Evolutionary conservation across 2,888 invertebrate species (phyloP).

Genomic region (Hedya salicella): DNA sequence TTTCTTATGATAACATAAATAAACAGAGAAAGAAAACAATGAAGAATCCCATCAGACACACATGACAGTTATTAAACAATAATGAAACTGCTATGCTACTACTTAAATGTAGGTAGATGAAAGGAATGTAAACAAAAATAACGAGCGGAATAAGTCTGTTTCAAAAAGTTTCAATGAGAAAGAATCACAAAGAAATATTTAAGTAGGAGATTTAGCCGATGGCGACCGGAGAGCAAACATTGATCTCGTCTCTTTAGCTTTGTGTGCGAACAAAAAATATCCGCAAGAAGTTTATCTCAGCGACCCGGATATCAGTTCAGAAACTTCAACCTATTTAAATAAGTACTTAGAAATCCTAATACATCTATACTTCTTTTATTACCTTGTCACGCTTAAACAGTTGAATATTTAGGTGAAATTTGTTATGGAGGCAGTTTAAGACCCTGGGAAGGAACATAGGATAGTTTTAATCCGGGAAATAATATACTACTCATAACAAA

Average conservation of each 20-base stretch:
- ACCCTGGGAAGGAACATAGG: too few species aligned
- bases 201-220: not conserved
- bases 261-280: slow-evolving; percentile 12
- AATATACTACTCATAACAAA: too few species aligned
- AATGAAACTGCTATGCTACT: too few species aligned
- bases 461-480: too few species aligned
- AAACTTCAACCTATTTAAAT: not conserved
- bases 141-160: not conserved
- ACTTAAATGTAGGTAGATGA: too few species aligned
- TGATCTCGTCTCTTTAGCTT: slow-evolving; percentile 3
- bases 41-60: too few species aligned
- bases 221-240: not conserved
- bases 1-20: not conserved
- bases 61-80: too few species aligned
- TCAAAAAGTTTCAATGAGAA: not conserved
- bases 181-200: not conserved
- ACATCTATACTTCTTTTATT: too few species aligned
- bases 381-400: too few species aligned
- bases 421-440: too few species aligned
- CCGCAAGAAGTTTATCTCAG: slow-evolving; percentile 17
- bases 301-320: slow-evolving; percentile 16
- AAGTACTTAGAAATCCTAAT: not conserved
- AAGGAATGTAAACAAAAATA: not conserved
- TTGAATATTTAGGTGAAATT: too few species aligned
- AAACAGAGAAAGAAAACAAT: not conserved